Base-by-base conservation (phyloP, 1,140 invertebrate species). In the Drosophila aff. region DNA sequence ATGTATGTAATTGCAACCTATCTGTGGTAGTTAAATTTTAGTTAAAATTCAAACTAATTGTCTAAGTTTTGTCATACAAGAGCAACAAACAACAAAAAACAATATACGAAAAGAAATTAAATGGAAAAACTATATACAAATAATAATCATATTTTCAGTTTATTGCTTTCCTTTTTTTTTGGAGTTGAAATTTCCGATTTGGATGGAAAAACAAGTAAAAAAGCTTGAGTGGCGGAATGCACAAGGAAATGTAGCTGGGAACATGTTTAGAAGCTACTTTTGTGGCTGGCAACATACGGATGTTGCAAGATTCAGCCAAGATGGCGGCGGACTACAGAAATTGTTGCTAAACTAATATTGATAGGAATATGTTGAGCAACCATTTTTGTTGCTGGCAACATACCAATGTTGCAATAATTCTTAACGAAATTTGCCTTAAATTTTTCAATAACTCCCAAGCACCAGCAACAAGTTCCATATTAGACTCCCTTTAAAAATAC, bases 21-120 rank as follows among this genome's bases (percentile, higher is more conserved):
- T 92, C 91, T 92, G 91, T 92, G 91, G 91, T 92, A 92, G 91
- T 92, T 92, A 92, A 91, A 91, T 92, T 92, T 92, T 92, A 92
- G 91, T 92, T 87, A 89, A 92, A 92, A 91, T 92, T 92, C 81
- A 85, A 86, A 77, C 74, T 85, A 86, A 82, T 67, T 85, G 59
- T 75, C 78, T 90, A 90, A 89, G 84, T 81, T 84, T 57, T 89
- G 81, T 89, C 81, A 89, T 90, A 90, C 72, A 71, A 53, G 36
- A 55, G 53, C 52, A 55, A 55, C 53, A 21, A 57, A 57, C 33
- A 76, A 75, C 40, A 68, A 79, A 68, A 76, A 62, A 85, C 62
- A 49, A 83, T 73, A 80, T 87, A 83, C 83, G 83, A 87, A 87
- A 86, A 87, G 83, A 86, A 86, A 87, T 87, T 87, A 87, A 72